Evolutionary conservation across 2,113 vertebrate genomes (phyloP).

Genomic region (Actenoides lindsayi): DNA sequence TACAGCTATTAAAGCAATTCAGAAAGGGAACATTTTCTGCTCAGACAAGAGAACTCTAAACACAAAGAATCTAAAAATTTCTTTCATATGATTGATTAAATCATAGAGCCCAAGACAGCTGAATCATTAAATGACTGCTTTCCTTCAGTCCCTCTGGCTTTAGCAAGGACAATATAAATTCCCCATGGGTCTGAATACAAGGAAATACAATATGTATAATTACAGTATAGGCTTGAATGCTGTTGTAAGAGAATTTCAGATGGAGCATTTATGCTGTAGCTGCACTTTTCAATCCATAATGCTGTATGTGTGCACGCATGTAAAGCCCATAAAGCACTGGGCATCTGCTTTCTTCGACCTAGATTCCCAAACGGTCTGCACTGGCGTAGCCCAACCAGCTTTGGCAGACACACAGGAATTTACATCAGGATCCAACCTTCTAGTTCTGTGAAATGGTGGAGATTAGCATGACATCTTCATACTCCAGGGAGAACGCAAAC

Average conservation of each 20-base stretch:
- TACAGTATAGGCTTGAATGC: constrained; percentile 72
- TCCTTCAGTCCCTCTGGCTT: constrained; percentile 76
- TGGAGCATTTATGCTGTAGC: constrained; percentile 60
- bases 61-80: constrained; percentile 70
- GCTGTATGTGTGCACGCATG: not conserved
- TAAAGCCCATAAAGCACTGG: constrained; percentile 1
- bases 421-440: not conserved
- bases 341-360: constrained; percentile 27
- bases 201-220: constrained; percentile 84
- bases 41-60: constrained; percentile 71
- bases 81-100: constrained; percentile 84
- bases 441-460: not conserved
- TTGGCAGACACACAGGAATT: not conserved
- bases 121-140: constrained; percentile 78
- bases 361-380: not conserved
- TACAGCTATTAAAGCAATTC: constrained; percentile 80
- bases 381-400: not conserved
- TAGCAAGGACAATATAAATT: constrained; percentile 78
- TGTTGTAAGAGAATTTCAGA: constrained; percentile 63
- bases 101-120: constrained; percentile 80
- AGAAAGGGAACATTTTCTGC: constrained; percentile 77
- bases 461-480: not conserved
- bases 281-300: constrained; percentile 63
- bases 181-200: constrained; percentile 65
- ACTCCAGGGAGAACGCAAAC: not conserved